Conservation (phyloP, 2,113 vertebrate genomes). For the Albula goreensis region DNA sequence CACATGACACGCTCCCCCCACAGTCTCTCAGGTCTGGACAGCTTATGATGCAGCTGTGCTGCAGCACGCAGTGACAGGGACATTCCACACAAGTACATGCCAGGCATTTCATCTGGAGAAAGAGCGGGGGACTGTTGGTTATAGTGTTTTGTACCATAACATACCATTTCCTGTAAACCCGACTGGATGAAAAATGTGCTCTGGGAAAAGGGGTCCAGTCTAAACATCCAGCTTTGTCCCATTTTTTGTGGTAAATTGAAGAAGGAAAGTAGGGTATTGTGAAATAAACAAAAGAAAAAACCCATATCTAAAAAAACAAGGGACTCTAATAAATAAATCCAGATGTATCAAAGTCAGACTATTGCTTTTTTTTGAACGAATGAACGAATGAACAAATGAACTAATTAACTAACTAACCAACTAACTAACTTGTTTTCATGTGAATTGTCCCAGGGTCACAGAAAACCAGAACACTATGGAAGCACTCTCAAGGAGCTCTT, state of each 20-base stretch:
- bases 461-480: neutral
- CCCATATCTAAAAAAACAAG: neutral
- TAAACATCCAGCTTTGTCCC: neutral
- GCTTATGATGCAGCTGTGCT: neutral
- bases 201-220: neutral
- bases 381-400: neutral
- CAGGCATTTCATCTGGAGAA: neutral
- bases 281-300: neutral
- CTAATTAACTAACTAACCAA: neutral
- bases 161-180: too few species aligned
- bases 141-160: neutral
- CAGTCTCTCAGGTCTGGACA: neutral
- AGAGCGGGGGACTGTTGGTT: neutral
- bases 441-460: neutral
- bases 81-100: neutral
- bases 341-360: neutral
- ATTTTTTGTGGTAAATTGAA: neutral
- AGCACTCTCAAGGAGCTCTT: neutral
- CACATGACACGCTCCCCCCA: neutral
- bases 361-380: too few species aligned
- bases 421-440: neutral
- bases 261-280: neutral
- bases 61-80: neutral
- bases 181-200: neutral
- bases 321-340: neutral